Percentiles rank a stretch among this genome's conserved stretches.
phyloP scores from a whole-genome alignment of 2,888 invertebrate species.

The Eudemis profundana region DNA sequence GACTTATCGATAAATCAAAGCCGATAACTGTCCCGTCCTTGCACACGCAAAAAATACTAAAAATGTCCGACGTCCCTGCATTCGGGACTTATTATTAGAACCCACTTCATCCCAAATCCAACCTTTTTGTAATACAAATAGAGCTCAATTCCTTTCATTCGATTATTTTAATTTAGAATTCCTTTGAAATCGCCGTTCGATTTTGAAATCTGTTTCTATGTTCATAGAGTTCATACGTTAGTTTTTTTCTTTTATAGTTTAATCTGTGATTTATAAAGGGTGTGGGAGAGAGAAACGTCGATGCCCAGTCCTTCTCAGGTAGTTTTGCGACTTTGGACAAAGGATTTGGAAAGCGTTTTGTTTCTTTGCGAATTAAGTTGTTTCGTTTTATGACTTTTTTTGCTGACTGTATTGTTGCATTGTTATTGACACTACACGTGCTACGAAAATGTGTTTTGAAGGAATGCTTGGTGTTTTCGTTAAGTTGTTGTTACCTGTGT shows the following conservation, averaged over 20 bases:
- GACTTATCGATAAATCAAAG: constrained; percentile 51
- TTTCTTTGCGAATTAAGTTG: constrained; percentile 23
- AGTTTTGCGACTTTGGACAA: constrained; percentile 29
- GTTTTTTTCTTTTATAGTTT: constrained; percentile 18
- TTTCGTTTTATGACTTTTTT: constrained; percentile 8
- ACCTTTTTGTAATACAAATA: background rate
- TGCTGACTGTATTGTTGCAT: constrained; percentile 9
- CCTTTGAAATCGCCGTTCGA: constrained; percentile 3
- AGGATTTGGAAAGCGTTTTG: constrained; percentile 13
- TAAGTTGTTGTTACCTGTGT: too few species aligned
- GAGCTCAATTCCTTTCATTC: background rate
- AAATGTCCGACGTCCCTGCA: constrained; percentile 68
- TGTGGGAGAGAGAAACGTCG: constrained; percentile 17
- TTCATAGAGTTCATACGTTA: background rate
- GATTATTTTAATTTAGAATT: constrained; percentile 23
- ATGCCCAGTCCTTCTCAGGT: constrained; percentile 8
- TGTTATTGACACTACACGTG: constrained; percentile 15
- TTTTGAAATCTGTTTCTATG: background rate
- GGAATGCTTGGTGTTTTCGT: too few species aligned
- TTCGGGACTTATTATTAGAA: constrained; percentile 50
- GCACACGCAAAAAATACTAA: constrained; percentile 63
- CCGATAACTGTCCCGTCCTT: constrained; percentile 53
- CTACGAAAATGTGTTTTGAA: background rate
- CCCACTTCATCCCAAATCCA: constrained; percentile 1
- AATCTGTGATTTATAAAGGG: constrained; percentile 30